These are phyloP conservation scores for Fistularia tabacaria DNA, from an alignment of 2,797 vertebrate species.

Conservation along the genomic window DNA sequence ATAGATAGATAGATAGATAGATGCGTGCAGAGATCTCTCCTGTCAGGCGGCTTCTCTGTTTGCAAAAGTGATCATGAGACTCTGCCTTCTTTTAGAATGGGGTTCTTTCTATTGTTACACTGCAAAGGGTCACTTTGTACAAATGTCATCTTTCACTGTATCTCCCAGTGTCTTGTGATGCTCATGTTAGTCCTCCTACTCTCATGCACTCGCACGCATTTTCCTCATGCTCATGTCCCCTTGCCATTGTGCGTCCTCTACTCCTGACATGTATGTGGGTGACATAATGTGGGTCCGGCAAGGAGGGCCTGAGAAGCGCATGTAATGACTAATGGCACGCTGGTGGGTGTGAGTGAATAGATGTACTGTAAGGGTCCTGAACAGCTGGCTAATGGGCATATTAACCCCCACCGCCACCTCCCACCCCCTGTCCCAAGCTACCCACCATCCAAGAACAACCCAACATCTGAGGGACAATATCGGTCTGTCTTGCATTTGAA, in stretches of 20 bases:
- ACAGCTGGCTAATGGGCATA: slow-evolving; percentile 56
- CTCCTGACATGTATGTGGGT: slow-evolving; percentile 33
- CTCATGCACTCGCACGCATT: slow-evolving; percentile 46
- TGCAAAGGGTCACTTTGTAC: not conserved
- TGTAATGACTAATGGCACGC: slow-evolving; percentile 59
- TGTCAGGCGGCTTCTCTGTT: too few relatives aligned
- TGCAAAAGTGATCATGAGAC: too few relatives aligned
- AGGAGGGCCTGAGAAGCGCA: slow-evolving; percentile 44
- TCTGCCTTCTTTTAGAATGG: too few relatives aligned
- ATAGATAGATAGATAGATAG: too few relatives aligned
- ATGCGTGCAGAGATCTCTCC: too few relatives aligned
- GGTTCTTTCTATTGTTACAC: too few relatives aligned
- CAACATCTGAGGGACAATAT: slow-evolving; percentile 55
- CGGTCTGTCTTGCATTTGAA: slow-evolving; percentile 36
- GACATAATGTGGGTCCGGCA: slow-evolving; percentile 34
- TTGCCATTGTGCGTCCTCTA: slow-evolving; percentile 24
- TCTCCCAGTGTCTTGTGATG: not conserved
- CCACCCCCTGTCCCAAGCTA: slow-evolving; percentile 29
- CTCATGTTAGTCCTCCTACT: slow-evolving; percentile 24
- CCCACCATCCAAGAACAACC: slow-evolving; percentile 40
- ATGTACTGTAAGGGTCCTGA: slow-evolving; percentile 62
- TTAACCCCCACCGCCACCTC: slow-evolving; percentile 6
- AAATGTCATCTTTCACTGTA: not conserved
- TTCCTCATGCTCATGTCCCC: slow-evolving; percentile 37
- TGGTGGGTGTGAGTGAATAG: slow-evolving; percentile 66